These are phyloP conservation scores for Orthosia incerta DNA, from an alignment of 2,888 invertebrate genomes.

Conservation along the genomic window DNA sequence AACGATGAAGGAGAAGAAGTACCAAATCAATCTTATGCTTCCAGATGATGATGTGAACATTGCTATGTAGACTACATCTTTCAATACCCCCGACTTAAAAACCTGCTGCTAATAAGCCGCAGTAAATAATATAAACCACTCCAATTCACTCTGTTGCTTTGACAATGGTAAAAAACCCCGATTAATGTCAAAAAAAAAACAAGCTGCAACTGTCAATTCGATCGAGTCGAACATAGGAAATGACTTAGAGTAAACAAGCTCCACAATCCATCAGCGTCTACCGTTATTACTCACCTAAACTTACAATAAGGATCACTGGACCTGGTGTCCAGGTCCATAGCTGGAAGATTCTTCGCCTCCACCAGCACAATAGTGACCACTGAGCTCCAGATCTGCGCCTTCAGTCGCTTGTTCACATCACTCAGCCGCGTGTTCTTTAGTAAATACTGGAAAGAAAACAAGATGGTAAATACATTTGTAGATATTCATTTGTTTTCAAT, in stretches of 20 bases:
- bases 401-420: constrained; percentile 95
- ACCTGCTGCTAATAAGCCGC: no score
- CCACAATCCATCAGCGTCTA: not conserved
- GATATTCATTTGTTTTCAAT: not conserved
- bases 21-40: no score
- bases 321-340: constrained; percentile 97
- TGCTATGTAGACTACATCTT: no score
- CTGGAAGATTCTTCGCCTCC: constrained; percentile 97
- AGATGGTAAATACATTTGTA: not conserved
- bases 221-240: no score
- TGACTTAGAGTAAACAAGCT: not conserved
- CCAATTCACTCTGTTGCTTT: no score
- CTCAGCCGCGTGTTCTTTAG: constrained; percentile 94
- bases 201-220: no score
- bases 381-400: constrained; percentile 99
- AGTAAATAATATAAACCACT: no score
- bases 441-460: constrained; percentile 92
- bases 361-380: constrained; percentile 99
- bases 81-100: no score
- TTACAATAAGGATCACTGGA: constrained; percentile 98
- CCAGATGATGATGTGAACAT: no score
- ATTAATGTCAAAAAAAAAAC: no score
- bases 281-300: constrained; percentile 93
- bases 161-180: no score
- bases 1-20: no score